Conservation (phyloP, 92 coral and sea anemone species). For the Porites rus region DNA sequence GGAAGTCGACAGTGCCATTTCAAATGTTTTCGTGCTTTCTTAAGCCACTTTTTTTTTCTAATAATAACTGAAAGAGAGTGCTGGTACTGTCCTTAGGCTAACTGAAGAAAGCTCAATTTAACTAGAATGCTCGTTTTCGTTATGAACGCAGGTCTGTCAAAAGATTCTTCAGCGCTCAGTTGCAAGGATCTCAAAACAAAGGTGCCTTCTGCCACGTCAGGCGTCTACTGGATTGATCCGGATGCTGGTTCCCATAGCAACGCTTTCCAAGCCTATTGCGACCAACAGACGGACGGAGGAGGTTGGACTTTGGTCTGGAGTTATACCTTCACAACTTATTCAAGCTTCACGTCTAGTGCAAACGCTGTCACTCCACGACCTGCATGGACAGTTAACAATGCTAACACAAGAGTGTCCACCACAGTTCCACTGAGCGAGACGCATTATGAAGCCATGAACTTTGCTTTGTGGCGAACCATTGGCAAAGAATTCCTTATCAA, state of each 20-base stretch:
- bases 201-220: conserved; percentile 35
- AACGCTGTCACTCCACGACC: conserved; percentile 2
- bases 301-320: conserved; percentile 66
- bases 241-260: conserved; percentile 36
- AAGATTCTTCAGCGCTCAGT: conserved; percentile 1
- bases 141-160: not conserved
- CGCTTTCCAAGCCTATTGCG: conserved; percentile 54
- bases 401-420: conserved; percentile 20
- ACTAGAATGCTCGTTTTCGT: not conserved
- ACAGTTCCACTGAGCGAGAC: conserved; percentile 32
- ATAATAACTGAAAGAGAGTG: too few species aligned
- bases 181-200: conserved; percentile 16
- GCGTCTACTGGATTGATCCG: conserved; percentile 49
- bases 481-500: conserved; percentile 25
- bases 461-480: not conserved
- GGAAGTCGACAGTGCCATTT: too few species aligned
- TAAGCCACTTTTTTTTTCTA: not conserved
- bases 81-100: not conserved
- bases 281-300: conserved; percentile 22
- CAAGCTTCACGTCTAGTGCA: not conserved
- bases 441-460: conserved; percentile 29
- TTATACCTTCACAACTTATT: conserved; percentile 51
- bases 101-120: not conserved
- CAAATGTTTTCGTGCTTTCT: too few species aligned
- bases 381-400: not conserved